phyloP scores from a whole-genome alignment of 1,140 invertebrate genomes.

The Eriocheir sinensis region DNA sequence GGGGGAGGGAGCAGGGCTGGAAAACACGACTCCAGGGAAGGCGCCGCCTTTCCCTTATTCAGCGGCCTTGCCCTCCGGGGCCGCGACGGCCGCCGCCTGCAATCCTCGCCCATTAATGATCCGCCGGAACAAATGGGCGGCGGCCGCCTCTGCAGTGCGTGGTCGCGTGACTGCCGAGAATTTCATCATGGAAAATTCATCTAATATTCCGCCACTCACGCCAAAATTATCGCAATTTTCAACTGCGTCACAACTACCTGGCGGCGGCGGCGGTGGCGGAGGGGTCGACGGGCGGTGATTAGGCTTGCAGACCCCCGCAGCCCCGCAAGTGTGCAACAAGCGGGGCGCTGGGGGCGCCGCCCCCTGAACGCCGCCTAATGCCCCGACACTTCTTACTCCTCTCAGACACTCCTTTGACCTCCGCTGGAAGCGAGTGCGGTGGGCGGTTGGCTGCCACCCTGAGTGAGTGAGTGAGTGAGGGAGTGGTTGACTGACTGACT shows the following conservation, averaged over 20 bases:
- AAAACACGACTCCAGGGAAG: background rate
- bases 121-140: slow-evolving; percentile 10
- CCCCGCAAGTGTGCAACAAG: background rate
- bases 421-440: background rate
- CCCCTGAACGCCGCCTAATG: too few relatives aligned
- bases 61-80: background rate
- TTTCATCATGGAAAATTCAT: slow-evolving; percentile 26
- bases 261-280: too few relatives aligned
- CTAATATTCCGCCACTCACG: slow-evolving; percentile 13
- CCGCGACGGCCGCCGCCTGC: background rate
- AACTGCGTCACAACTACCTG: slow-evolving; percentile 1
- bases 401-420: background rate
- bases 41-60: background rate
- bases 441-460: background rate
- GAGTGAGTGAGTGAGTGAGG: background rate
- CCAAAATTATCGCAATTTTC: background rate
- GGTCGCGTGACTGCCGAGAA: background rate
- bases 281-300: too few relatives aligned
- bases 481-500: background rate
- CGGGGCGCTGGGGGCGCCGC: background rate
- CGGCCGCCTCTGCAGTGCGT: background rate
- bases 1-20: too few relatives aligned
- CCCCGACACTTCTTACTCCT: background rate
- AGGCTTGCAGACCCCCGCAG: too few relatives aligned
- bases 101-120: slow-evolving; percentile 12